phyloP scores from a whole-genome alignment of 2,113 vertebrate species.

The Epinephelus fuscoguttatus region DNA sequence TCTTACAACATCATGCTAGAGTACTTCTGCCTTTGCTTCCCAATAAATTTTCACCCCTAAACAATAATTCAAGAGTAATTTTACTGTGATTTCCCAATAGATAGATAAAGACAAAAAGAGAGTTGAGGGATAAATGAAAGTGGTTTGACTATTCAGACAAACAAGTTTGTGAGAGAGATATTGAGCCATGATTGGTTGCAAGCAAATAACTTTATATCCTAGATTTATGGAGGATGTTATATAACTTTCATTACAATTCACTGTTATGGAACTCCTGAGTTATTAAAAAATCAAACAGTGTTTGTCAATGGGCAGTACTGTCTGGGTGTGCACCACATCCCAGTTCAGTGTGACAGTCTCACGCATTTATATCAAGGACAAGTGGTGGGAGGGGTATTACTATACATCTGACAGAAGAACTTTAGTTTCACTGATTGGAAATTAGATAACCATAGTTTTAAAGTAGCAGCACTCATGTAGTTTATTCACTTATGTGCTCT shows the following conservation, averaged over 20 bases:
- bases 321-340: constrained; percentile 7
- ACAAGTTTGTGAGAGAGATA: background rate
- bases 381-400: background rate
- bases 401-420: constrained; percentile 11
- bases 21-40: constrained; percentile 1
- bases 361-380: constrained; percentile 23
- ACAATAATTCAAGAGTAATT: constrained; percentile 10
- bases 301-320: background rate
- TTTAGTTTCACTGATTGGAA: constrained; percentile 11
- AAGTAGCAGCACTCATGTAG: background rate
- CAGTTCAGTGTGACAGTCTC: background rate
- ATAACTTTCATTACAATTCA: background rate
- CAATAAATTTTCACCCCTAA: background rate
- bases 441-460: background rate
- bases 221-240: constrained; percentile 12
- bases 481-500: background rate
- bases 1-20: background rate
- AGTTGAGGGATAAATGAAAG: background rate
- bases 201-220: background rate
- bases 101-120: background rate
- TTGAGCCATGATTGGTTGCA: background rate
- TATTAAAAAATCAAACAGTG: constrained; percentile 11
- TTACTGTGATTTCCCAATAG: background rate
- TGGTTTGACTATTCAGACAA: background rate
- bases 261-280: background rate